Evolutionary conservation across 2,888 invertebrate genomes (phyloP).

Genomic region (Pseudanteris insignis): DNA sequence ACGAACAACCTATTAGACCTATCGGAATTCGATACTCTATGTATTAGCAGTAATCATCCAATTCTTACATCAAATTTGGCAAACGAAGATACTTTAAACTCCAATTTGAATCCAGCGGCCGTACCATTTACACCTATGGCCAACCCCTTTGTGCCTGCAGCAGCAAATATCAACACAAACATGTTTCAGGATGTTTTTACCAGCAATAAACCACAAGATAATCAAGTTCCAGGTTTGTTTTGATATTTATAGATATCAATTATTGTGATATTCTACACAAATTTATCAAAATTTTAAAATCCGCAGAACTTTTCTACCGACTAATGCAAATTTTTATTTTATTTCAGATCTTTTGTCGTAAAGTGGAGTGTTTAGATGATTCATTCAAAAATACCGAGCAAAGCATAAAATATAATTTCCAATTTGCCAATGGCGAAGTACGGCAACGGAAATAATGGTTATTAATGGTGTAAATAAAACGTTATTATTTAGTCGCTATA

Average conservation of each 20-base stretch:
- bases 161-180: constrained; percentile 61
- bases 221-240: constrained; percentile 63
- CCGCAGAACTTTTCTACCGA: too few relatives aligned
- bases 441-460: constrained; percentile 52
- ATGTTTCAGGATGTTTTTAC: constrained; percentile 64
- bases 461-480: constrained; percentile 61
- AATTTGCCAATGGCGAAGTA: constrained; percentile 52
- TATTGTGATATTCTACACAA: too few relatives aligned
- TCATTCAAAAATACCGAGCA: constrained; percentile 49
- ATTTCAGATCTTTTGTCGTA: constrained; percentile 65
- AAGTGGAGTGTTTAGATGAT: constrained; percentile 53
- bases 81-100: constrained; percentile 64
- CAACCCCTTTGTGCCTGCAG: constrained; percentile 57
- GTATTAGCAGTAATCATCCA: constrained; percentile 64
- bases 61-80: constrained; percentile 61
- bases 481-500: constrained; percentile 55
- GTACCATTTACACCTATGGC: constrained; percentile 62
- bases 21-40: constrained; percentile 66
- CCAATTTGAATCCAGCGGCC: constrained; percentile 63
- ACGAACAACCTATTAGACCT: constrained; percentile 69
- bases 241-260: too few relatives aligned
- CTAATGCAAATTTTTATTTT: constrained; percentile 29
- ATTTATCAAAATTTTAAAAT: too few relatives aligned
- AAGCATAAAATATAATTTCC: constrained; percentile 49
- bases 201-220: constrained; percentile 63